Conservation (phyloP, 1,140 invertebrate species). For the Papilio helenus region DNA sequence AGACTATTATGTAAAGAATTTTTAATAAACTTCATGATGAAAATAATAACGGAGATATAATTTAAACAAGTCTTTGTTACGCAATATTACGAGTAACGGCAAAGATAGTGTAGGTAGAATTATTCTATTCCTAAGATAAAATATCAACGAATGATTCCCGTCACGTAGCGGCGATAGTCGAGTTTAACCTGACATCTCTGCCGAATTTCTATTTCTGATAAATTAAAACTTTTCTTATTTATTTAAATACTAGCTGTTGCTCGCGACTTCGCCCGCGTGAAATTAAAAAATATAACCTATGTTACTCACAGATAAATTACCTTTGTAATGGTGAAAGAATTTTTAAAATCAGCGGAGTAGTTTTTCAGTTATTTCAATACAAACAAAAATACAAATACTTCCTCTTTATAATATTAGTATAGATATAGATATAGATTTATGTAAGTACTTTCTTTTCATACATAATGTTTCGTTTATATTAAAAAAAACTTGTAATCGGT, state of each 20-base stretch:
- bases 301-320: rapidly evolving
- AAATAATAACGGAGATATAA: neutral
- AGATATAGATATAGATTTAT: no score
- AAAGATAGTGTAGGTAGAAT: conserved; percentile 13
- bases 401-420: no score
- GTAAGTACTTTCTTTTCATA: no score
- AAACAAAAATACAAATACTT: no score
- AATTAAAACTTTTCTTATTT: conserved; percentile 21
- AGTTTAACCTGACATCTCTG: conserved; percentile 9
- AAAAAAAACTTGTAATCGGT: no score
- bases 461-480: no score
- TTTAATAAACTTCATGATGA: neutral
- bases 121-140: conserved; percentile 4
- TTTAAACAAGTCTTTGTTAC: neutral
- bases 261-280: no score
- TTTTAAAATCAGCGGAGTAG: no score
- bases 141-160: neutral
- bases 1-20: neutral
- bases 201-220: conserved; percentile 19
- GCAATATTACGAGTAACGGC: neutral
- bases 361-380: no score
- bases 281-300: no score
- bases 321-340: no score
- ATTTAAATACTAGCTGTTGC: neutral
- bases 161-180: conserved; percentile 3